Percentiles rank a stretch among this genome's conserved stretches.
These are phyloP conservation scores for Panorpa germanica DNA, from an alignment of 2,888 invertebrate genomes.

Conservation along the genomic window DNA sequence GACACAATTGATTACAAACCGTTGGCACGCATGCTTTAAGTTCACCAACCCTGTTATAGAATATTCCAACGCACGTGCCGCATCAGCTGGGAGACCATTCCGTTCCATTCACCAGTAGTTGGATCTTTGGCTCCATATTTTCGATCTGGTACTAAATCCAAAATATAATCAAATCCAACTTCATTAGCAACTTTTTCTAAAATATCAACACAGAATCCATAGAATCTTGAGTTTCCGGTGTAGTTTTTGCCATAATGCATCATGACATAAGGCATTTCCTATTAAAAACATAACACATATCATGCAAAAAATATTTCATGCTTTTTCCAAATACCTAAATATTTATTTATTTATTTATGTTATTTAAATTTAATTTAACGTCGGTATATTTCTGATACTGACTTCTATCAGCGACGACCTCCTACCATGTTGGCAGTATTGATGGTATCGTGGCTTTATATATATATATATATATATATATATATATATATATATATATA, in stretches of 20 bases:
- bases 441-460: too few relatives aligned
- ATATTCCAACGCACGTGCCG: conserved; percentile 51
- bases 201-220: conserved; percentile 63
- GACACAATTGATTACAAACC: too few relatives aligned
- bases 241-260: conserved; percentile 47
- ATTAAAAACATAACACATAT: conserved; percentile 10
- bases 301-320: conserved; percentile 5
- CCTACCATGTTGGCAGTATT: too few relatives aligned
- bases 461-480: too few relatives aligned
- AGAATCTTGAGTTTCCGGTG: conserved; percentile 54
- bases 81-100: conserved; percentile 50
- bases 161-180: conserved; percentile 49
- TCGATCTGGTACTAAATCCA: conserved; percentile 49
- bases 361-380: too few relatives aligned
- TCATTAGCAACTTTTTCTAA: conserved; percentile 43
- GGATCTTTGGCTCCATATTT: conserved; percentile 44
- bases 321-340: not conserved
- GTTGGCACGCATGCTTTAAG: too few relatives aligned
- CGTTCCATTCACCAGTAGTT: conserved; percentile 42
- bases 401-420: too few relatives aligned
- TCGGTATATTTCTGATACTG: too few relatives aligned
- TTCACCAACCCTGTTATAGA: too few relatives aligned
- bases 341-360: too few relatives aligned
- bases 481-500: too few relatives aligned
- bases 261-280: conserved; percentile 61